Percentiles rank a stretch among this genome's conserved stretches.
phyloP scores from a whole-genome alignment of 2,888 invertebrate species.

The Eilema griseolum region DNA sequence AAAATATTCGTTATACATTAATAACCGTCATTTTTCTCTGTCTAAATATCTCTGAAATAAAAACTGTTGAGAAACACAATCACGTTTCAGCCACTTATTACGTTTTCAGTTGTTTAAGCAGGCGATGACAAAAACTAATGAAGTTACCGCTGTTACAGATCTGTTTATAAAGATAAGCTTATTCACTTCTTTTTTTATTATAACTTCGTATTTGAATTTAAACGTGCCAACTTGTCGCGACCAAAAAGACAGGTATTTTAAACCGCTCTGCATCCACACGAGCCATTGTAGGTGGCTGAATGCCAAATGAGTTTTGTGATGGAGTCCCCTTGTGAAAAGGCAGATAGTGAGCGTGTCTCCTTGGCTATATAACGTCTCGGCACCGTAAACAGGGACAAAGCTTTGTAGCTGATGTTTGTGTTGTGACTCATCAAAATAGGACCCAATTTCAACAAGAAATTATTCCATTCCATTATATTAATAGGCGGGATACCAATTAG shows the following conservation, averaged over 20 bases:
- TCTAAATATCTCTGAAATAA: slow-evolving; percentile 47
- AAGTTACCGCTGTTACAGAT: slow-evolving; percentile 33
- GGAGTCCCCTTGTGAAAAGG: slow-evolving; percentile 75
- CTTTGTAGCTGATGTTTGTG: slow-evolving; percentile 38
- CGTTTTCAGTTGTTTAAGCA: slow-evolving; percentile 45
- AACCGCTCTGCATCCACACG: slow-evolving; percentile 78
- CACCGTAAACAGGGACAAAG: slow-evolving; percentile 52
- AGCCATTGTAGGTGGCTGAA: slow-evolving; percentile 82
- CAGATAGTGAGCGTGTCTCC: slow-evolving; percentile 74
- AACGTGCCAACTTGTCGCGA: slow-evolving; percentile 70
- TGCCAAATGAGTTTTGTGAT: slow-evolving; percentile 86
- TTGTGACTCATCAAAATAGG: slow-evolving; percentile 44
- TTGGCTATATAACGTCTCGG: slow-evolving; percentile 66
- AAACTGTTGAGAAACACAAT: slow-evolving; percentile 52
- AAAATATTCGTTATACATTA: slow-evolving; percentile 62
- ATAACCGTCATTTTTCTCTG: slow-evolving; percentile 58
- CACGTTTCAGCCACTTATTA: slow-evolving; percentile 54
- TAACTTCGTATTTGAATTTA: slow-evolving; percentile 62
- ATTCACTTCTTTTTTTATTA: slow-evolving; percentile 53
- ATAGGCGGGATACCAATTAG: neutral
- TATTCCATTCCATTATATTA: slow-evolving; percentile 20
- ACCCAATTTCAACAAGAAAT: slow-evolving; percentile 42
- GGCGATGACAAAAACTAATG: slow-evolving; percentile 45
- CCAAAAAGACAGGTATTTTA: slow-evolving; percentile 80
- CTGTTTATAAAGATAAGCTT: slow-evolving; percentile 38